Conservation (phyloP, 2,888 invertebrate species). For the Dicranocentrus wangi region DNA sequence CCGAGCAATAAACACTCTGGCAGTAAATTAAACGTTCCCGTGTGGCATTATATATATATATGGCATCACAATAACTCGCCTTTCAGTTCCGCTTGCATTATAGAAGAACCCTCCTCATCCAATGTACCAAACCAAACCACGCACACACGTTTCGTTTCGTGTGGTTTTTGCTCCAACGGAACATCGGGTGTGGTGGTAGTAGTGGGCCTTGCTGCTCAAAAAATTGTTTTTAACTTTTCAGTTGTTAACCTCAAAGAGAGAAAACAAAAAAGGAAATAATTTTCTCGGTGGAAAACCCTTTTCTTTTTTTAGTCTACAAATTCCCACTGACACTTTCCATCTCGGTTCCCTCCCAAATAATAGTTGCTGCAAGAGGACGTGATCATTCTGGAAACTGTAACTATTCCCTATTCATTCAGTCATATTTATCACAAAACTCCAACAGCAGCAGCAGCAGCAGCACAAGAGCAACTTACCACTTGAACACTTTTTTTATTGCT, state of each 20-base stretch:
- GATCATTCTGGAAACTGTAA: not conserved
- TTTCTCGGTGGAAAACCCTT: not conserved
- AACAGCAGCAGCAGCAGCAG: too few relatives aligned
- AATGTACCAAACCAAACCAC: too few relatives aligned
- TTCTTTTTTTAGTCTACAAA: too few relatives aligned
- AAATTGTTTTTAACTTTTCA: constrained; percentile 41
- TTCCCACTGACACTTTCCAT: constrained; percentile 8
- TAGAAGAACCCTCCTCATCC: not conserved
- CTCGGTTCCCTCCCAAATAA: constrained; percentile 17
- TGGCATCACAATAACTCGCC: too few relatives aligned
- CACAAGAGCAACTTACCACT: constrained; percentile 22
- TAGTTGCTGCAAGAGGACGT: not conserved
- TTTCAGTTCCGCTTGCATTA: not conserved
- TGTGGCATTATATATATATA: constrained; percentile 30
- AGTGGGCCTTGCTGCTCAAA: too few relatives aligned
- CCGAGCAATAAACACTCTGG: constrained; percentile 14
- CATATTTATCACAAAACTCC: constrained; percentile 8
- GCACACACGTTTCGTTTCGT: too few relatives aligned
- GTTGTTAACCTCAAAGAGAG: not conserved
- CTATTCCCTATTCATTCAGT: not conserved
- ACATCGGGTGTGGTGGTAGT: too few relatives aligned
- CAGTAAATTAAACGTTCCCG: constrained; percentile 49
- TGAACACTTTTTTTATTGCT: constrained; percentile 45
- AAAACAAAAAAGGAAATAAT: not conserved
- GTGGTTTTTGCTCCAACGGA: too few relatives aligned